phyloP scores from a whole-genome alignment of 2,797 vertebrate species.

The Tapirus indicus region DNA sequence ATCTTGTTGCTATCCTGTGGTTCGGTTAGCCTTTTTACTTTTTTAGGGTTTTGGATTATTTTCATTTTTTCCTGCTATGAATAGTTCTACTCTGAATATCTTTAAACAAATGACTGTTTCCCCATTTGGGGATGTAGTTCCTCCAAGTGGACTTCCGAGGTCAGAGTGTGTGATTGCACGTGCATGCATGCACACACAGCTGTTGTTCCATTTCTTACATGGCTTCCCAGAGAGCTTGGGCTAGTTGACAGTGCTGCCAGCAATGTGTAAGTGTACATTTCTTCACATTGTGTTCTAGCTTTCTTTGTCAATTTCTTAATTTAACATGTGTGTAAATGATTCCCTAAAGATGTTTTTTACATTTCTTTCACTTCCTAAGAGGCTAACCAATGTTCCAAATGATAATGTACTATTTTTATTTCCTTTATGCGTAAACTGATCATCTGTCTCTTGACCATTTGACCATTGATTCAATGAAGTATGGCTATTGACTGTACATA shows the following conservation, averaged over 20 bases:
- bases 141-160: not conserved
- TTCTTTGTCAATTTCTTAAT: not conserved
- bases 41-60: not conserved
- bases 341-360: not conserved
- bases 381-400: not conserved
- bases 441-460: not conserved
- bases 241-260: not conserved
- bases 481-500: not conserved
- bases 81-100: not conserved
- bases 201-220: not conserved
- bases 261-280: not conserved
- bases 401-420: constrained; percentile 12
- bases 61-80: not conserved
- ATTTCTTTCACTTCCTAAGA: constrained; percentile 11
- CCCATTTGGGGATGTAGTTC: not conserved
- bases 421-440: not conserved
- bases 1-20: not conserved
- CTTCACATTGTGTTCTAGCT: not conserved
- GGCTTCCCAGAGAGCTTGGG: not conserved
- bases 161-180: not conserved
- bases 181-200: rapidly evolving
- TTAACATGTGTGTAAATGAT: not conserved
- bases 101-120: not conserved
- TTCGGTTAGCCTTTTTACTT: not conserved
- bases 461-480: not conserved